phyloP scores from a whole-genome alignment of 2,797 vertebrate species.

The Spondyliosoma cantharus region DNA sequence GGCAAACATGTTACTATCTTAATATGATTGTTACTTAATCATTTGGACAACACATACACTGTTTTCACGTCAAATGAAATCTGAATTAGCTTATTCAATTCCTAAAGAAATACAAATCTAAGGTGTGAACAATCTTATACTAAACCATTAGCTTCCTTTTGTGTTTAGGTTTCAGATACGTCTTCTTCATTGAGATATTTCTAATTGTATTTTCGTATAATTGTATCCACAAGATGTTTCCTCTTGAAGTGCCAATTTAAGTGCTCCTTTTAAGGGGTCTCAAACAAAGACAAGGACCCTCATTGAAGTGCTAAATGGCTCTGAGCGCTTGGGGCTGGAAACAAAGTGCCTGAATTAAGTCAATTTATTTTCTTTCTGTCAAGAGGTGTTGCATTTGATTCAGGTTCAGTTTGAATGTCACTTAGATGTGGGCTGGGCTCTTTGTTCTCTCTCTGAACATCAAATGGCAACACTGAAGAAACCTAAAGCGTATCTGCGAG shows the following conservation, averaged over 20 bases:
- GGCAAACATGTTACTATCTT: constrained; percentile 77
- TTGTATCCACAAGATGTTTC: constrained; percentile 41
- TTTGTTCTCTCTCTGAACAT: constrained; percentile 44
- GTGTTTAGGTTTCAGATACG: constrained; percentile 45
- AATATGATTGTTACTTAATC: constrained; percentile 74
- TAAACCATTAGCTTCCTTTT: constrained; percentile 66
- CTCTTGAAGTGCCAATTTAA: constrained; percentile 79
- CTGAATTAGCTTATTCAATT: constrained; percentile 82
- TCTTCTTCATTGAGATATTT: constrained; percentile 47
- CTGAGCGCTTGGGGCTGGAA: constrained; percentile 55
- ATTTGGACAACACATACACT: constrained; percentile 69
- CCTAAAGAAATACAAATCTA: constrained; percentile 69
- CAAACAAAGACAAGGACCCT: constrained; percentile 61
- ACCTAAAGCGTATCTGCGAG: constrained; percentile 45
- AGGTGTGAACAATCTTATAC: constrained; percentile 59
- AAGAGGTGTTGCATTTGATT: constrained; percentile 11
- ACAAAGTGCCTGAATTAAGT: constrained; percentile 71
- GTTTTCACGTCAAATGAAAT: constrained; percentile 69
- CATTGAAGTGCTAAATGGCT: constrained; percentile 79
- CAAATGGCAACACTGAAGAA: constrained; percentile 62
- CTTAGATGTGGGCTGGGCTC: constrained; percentile 14
- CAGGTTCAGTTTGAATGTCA: constrained; percentile 18
- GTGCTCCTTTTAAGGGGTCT: constrained; percentile 78
- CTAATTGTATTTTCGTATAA: constrained; percentile 27
- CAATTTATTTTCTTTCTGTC: constrained; percentile 15